A percentile compares a stretch with the other conserved stretches of the same genome.
Conservation (phyloP, 2,888 invertebrate species). For the Marronus borbonicus region DNA sequence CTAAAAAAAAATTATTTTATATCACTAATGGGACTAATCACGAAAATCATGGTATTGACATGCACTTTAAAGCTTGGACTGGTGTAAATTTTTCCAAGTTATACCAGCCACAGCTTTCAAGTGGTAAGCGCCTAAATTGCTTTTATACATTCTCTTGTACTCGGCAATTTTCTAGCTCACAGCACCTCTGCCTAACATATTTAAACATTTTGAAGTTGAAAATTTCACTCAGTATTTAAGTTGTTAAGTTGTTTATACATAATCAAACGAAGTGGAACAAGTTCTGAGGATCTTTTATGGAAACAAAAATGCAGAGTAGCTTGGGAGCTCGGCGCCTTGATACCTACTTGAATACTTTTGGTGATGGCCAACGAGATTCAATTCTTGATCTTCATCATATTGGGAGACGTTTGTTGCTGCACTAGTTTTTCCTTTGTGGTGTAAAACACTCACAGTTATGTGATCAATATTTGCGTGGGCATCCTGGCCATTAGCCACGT, state of each 20-base stretch:
- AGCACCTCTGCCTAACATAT: constrained; percentile 53
- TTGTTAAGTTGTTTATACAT: too few relatives aligned
- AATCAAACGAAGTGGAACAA: too few relatives aligned
- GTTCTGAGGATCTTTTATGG: too few relatives aligned
- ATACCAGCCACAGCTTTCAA: constrained; percentile 51
- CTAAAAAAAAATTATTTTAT: constrained; percentile 10
- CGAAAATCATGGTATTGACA: constrained; percentile 56
- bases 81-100: constrained; percentile 23
- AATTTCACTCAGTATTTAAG: too few relatives aligned
- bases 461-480: constrained; percentile 71
- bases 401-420: constrained; percentile 62
- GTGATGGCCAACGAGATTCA: constrained; percentile 63
- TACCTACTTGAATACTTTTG: constrained; percentile 70
- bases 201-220: neutral
- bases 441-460: constrained; percentile 68
- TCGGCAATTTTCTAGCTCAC: constrained; percentile 51
- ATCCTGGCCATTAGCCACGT: constrained; percentile 72
- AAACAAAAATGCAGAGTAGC: constrained; percentile 50
- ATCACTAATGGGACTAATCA: constrained; percentile 51
- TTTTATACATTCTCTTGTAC: constrained; percentile 48
- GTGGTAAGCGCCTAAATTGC: constrained; percentile 56
- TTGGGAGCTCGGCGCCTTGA: constrained; percentile 56
- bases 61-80: constrained; percentile 54
- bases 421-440: constrained; percentile 65
- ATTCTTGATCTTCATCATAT: constrained; percentile 66